Evolutionary conservation across 2,113 vertebrate genomes (phyloP).

Genomic region (Ageneiosus marmoratus): DNA sequence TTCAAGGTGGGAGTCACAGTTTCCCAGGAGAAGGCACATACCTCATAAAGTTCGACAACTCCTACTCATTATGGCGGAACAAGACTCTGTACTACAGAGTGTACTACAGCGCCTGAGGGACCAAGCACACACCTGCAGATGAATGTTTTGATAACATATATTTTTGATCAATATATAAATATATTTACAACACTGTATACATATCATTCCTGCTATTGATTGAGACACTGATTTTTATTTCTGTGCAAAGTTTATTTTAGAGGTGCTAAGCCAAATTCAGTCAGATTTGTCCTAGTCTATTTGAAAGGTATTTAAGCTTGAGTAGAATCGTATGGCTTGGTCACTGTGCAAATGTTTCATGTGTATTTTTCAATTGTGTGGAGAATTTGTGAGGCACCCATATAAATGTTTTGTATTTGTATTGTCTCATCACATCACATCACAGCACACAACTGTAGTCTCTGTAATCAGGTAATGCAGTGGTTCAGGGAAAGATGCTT

Average conservation of each 20-base stretch:
- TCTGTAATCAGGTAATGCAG: conserved; percentile 65
- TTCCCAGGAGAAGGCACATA: conserved; percentile 97
- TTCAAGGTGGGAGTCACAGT: conserved; percentile 89
- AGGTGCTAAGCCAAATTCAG: conserved; percentile 29
- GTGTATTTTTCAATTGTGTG: conserved; percentile 51
- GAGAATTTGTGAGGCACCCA: conserved; percentile 51
- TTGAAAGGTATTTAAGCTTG: conserved; percentile 45
- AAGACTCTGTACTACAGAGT: conserved; percentile 97
- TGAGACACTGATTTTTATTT: conserved; percentile 64
- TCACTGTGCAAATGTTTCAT: conserved; percentile 58
- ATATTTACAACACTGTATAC: conserved; percentile 37
- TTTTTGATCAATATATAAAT: conserved; percentile 63
- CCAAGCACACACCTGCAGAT: conserved; percentile 37
- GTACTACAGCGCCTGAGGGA: conserved; percentile 84
- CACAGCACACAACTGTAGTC: conserved; percentile 41
- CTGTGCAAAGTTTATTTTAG: conserved; percentile 7
- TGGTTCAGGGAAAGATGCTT: conserved; percentile 56
- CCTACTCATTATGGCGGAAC: conserved; percentile 94
- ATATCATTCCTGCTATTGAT: conserved; percentile 56
- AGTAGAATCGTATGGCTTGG: conserved; percentile 55
- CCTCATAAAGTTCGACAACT: conserved; percentile 97
- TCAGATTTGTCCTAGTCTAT: conserved; percentile 19
- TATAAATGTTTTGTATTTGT: conserved; percentile 54
- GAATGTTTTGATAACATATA: conserved; percentile 67
- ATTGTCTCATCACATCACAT: conserved; percentile 4